These are phyloP conservation scores for Diachasma alloeum DNA, from an alignment of 1,140 invertebrate genomes.

Conservation along the genomic window DNA sequence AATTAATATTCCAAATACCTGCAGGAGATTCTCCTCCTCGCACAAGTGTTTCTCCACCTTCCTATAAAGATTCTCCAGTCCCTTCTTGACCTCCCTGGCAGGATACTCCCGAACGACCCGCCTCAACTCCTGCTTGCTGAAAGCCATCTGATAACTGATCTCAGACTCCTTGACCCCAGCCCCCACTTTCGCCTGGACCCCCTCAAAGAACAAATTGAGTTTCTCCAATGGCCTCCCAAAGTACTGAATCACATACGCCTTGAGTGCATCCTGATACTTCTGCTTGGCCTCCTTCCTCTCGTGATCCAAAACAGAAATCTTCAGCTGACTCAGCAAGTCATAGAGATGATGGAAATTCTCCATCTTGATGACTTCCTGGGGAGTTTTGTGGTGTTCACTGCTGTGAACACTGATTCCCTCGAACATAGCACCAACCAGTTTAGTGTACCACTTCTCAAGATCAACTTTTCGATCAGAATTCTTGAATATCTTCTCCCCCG, in stretches of 20 bases:
- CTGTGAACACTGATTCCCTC: slow-evolving; percentile 83
- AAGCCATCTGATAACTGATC: slow-evolving; percentile 97
- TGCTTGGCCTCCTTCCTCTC: slow-evolving; percentile 91
- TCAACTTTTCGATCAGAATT: slow-evolving; percentile 90
- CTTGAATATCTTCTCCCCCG: slow-evolving; percentile 87
- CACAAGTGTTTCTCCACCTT: slow-evolving; percentile 98
- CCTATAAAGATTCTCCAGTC: slow-evolving; percentile 92
- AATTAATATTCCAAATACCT: slow-evolving; percentile 66
- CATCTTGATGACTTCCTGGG: slow-evolving; percentile 93
- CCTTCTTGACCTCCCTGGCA: slow-evolving; percentile 94
- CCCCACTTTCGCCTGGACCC: slow-evolving; percentile 88
- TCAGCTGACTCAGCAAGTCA: slow-evolving; percentile 86
- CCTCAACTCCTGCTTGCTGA: slow-evolving; percentile 95
- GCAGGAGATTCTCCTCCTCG: slow-evolving; percentile 93
- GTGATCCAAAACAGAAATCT: slow-evolving; percentile 88
- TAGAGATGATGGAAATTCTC: slow-evolving; percentile 98
- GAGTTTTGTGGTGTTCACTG: slow-evolving; percentile 91
- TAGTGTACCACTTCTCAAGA: slow-evolving; percentile 94
- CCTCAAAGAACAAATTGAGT: slow-evolving; percentile 95
- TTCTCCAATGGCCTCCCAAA: slow-evolving; percentile 96
- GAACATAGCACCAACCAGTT: slow-evolving; percentile 87
- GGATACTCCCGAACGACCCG: slow-evolving; percentile 97
- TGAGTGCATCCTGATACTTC: slow-evolving; percentile 89
- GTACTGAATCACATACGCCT: slow-evolving; percentile 91
- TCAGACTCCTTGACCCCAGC: slow-evolving; percentile 96